phyloP scores from a whole-genome alignment of 1,140 invertebrate genomes.

The Choristoneura fumiferana region DNA sequence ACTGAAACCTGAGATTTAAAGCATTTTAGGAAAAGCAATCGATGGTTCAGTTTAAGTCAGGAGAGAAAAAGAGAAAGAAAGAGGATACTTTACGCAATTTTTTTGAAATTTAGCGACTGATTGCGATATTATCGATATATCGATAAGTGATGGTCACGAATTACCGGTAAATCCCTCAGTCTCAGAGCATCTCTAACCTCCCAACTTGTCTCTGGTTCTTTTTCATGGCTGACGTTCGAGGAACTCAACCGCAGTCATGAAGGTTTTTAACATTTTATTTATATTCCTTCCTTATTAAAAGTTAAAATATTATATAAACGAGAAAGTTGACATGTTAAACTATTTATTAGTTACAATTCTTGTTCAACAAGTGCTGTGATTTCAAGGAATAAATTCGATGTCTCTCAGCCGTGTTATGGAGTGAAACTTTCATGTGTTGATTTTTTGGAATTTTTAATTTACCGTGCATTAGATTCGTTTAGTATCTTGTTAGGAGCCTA shows the following conservation, averaged over 20 bases:
- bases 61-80: too few relatives aligned
- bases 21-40: too few relatives aligned
- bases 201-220: constrained; percentile 48
- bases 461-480: background rate
- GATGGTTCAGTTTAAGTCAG: too few relatives aligned
- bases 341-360: constrained; percentile 1
- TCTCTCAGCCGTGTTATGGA: constrained; percentile 35
- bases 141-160: too few relatives aligned
- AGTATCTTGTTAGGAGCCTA: background rate
- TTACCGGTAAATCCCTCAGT: background rate
- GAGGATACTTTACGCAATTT: too few relatives aligned
- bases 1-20: too few relatives aligned
- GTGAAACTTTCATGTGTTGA: constrained; percentile 43
- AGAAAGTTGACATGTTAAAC: constrained; percentile 20
- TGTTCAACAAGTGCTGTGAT: constrained; percentile 36
- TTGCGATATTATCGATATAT: background rate
- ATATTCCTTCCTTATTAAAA: constrained; percentile 30
- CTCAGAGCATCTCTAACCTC: constrained; percentile 26
- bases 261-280: constrained; percentile 53
- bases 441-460: constrained; percentile 24
- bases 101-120: too few relatives aligned
- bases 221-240: constrained; percentile 75
- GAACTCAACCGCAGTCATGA: constrained; percentile 71
- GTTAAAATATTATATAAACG: constrained; percentile 27
- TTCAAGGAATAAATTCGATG: constrained; percentile 47